These are phyloP conservation scores for Monopterus albus DNA, from an alignment of 2,113 vertebrate genomes.

Conservation along the genomic window DNA sequence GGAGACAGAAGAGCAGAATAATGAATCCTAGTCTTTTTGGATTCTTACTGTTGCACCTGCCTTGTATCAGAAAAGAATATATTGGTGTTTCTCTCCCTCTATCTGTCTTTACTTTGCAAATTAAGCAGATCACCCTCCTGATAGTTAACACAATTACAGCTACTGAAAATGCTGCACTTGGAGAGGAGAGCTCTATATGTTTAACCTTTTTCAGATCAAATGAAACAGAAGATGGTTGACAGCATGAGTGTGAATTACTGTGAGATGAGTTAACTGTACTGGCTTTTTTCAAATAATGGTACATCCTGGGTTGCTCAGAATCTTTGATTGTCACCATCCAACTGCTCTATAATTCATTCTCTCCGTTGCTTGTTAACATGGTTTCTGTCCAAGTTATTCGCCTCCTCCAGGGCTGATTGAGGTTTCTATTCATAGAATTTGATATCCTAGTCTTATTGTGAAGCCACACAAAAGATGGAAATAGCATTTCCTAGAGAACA, in stretches of 20 bases:
- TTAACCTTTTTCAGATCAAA: slow-evolving; percentile 13
- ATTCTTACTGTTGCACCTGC: slow-evolving; percentile 1
- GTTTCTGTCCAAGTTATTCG: slow-evolving; percentile 40
- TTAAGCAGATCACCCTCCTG: slow-evolving; percentile 17
- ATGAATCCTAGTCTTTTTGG: slow-evolving; percentile 18
- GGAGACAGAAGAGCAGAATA: slow-evolving; percentile 29
- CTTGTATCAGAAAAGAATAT: slow-evolving; percentile 15
- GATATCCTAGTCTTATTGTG: slow-evolving; percentile 62
- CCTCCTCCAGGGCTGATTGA: slow-evolving; percentile 56
- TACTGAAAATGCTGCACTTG: slow-evolving; percentile 8
- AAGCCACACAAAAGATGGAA: slow-evolving; percentile 43
- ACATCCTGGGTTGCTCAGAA: background rate
- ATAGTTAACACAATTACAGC: slow-evolving; percentile 8
- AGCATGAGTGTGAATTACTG: background rate
- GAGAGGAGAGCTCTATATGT: slow-evolving; percentile 2
- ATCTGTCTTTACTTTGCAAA: slow-evolving; percentile 12
- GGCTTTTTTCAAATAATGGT: background rate
- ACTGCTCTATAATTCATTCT: slow-evolving; percentile 50
- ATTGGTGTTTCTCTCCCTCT: slow-evolving; percentile 6
- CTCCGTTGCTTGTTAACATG: slow-evolving; percentile 53
- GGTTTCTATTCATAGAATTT: slow-evolving; percentile 64
- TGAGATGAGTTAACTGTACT: background rate
- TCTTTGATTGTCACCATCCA: slow-evolving; percentile 30
- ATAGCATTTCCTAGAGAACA: slow-evolving; percentile 52
- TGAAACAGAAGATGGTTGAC: slow-evolving; percentile 1